Percentiles rank a stretch among this genome's conserved stretches.
Evolutionary conservation across 2,797 vertebrate species (phyloP).

Genomic region (Mus spretus): DNA sequence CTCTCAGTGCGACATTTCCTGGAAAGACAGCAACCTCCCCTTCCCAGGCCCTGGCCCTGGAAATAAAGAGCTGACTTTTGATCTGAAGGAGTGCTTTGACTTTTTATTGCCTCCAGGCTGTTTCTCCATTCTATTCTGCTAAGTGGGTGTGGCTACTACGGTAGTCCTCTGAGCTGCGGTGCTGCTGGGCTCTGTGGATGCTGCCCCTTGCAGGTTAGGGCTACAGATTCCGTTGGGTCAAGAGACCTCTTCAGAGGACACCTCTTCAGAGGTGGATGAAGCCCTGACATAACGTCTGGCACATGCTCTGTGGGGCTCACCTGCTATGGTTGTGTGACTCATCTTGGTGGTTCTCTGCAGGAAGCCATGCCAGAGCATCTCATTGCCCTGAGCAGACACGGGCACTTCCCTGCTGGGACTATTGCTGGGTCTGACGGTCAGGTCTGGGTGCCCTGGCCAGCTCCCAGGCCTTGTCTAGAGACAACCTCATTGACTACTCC

Average conservation of each 20-base stretch:
- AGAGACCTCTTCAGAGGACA: too few species aligned
- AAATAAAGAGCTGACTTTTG: slow-evolving; percentile 95
- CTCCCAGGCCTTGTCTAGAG: neutral
- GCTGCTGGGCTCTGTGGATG: neutral
- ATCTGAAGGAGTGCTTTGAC: slow-evolving; percentile 91
- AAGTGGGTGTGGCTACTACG: neutral
- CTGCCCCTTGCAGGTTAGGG: neutral
- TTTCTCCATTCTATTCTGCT: slow-evolving; percentile 41
- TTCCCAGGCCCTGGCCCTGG: slow-evolving; percentile 72
- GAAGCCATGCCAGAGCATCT: neutral
- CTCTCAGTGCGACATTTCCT: slow-evolving; percentile 85
- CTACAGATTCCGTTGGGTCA: neutral
- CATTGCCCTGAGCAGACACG: rapidly evolving
- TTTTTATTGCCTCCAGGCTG: slow-evolving; percentile 90
- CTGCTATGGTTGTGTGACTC: neutral
- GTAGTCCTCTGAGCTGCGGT: neutral
- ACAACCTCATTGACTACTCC: neutral
- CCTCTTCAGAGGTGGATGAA: neutral
- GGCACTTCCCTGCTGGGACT: neutral
- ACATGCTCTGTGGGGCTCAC: neutral
- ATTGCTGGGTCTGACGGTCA: neutral
- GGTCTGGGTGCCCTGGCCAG: neutral
- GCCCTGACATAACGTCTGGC: neutral
- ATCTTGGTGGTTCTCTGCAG: neutral
- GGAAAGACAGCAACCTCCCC: slow-evolving; percentile 83